A percentile compares a stretch with the other conserved stretches of the same genome.
phyloP scores from a whole-genome alignment of 2,797 vertebrate genomes.

The Argyrosomus regius region DNA sequence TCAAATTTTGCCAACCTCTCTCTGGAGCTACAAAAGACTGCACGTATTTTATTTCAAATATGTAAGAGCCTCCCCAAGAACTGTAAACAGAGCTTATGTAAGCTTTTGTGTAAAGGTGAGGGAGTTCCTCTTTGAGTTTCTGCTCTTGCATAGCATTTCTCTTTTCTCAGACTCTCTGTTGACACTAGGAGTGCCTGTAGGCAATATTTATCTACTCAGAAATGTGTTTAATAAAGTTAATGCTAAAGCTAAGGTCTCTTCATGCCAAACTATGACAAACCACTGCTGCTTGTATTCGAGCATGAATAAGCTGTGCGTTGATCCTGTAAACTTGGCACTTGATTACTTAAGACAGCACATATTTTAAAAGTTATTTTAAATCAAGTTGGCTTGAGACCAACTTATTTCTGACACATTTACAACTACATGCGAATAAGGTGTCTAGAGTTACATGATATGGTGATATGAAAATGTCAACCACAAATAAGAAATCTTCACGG shows the following conservation, averaged over 20 bases:
- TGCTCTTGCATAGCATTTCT: not conserved
- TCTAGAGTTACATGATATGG: not conserved
- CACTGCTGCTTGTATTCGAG: not conserved
- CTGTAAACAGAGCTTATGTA: not conserved
- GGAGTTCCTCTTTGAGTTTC: not conserved
- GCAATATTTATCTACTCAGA: not conserved
- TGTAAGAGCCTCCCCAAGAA: not conserved
- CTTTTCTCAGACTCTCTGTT: not conserved
- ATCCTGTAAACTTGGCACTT: not conserved
- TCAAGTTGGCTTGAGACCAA: not conserved
- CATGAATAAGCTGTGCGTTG: not conserved
- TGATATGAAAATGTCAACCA: slow-evolving; percentile 3
- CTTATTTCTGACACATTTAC: not conserved
- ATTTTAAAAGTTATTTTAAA: not conserved
- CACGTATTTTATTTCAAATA: not conserved
- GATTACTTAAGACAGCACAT: not conserved
- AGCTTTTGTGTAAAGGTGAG: not conserved
- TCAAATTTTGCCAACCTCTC: too few species aligned
- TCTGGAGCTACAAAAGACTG: not conserved
- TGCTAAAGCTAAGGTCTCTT: not conserved
- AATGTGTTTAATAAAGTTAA: not conserved
- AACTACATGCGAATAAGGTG: not conserved
- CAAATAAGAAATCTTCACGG: not conserved
- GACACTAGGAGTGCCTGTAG: not conserved
- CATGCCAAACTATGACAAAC: not conserved